Evolutionary conservation across 2,888 invertebrate species (phyloP), one percentile per base, ranked within the genome.

Genomic region (Rotaria macrura): DNA sequence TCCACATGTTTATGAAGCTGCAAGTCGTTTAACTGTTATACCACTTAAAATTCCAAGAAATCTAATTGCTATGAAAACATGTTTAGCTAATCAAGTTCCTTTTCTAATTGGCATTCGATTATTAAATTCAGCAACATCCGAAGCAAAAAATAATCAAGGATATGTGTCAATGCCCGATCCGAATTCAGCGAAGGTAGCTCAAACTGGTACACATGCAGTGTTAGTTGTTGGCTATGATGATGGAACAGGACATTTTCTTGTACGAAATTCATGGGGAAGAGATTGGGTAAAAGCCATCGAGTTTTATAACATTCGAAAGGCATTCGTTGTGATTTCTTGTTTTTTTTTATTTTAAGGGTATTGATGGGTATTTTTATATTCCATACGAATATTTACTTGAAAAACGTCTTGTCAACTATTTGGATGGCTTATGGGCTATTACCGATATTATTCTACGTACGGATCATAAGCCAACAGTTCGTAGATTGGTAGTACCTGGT

Each of bases 41-140:
- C 65, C 65, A 65, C 65, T 65, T 34, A 65, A 65, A 65, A 12
- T 65, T 65, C 65, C 65, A 65, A 65, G 65, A 65, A 65, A 65
- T 65, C 38, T 65, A 65, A 34, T 65, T 34, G 65, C 65, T 34
- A 65, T 65, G 65, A 65, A 65, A 65, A 65, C 65, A 34, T 65
- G 65, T 65, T 20, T 65, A 65, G 65, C 65, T 17, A 65, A 65
- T 65, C 9, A 65, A 34, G 65, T 65, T 38, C 65, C 65, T 2
- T 65, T 65, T 65, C 14, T 65, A 20, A 65, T 65, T 34, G 65
- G 65, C 17, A 65, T 65, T 38, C 34, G 20, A 38, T 65, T 65
- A 65, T 65, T 65, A 65, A 4, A 6, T 34, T 34, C 34, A 7
- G 65, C 65, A 34, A 65, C 65, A 65, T 17, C 65, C 7, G 65